Conservation (phyloP, 2,888 invertebrate genomes). For the Podabrus alpinus region DNA sequence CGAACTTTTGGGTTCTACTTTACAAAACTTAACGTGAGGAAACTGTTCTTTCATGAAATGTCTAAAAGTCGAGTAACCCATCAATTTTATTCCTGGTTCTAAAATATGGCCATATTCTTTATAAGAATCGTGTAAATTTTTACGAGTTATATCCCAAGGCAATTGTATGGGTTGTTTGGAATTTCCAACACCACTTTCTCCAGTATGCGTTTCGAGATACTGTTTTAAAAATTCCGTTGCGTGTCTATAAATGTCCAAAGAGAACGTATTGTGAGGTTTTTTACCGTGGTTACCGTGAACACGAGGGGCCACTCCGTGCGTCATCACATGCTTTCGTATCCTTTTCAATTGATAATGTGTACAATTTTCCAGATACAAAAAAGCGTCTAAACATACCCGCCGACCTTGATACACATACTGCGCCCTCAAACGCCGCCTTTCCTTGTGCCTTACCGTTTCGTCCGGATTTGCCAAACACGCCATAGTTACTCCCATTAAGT, state of each 20-base stretch:
- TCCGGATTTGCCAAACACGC: slow-evolving; percentile 77
- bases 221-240: slow-evolving; percentile 77
- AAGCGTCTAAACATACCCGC: slow-evolving; percentile 77
- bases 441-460: slow-evolving; percentile 72
- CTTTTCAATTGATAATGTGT: slow-evolving; percentile 79
- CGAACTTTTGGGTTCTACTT: slow-evolving; percentile 63
- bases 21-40: slow-evolving; percentile 73
- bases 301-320: slow-evolving; percentile 76
- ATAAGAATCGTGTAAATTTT: slow-evolving; percentile 75
- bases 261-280: slow-evolving; percentile 79
- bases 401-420: slow-evolving; percentile 80
- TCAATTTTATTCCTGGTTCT: slow-evolving; percentile 72
- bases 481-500: slow-evolving; percentile 84
- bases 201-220: slow-evolving; percentile 70
- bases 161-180: slow-evolving; percentile 60
- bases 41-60: slow-evolving; percentile 83
- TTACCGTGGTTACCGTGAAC: slow-evolving; percentile 81
- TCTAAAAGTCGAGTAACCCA: slow-evolving; percentile 81
- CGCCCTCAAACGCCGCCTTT: slow-evolving; percentile 71
- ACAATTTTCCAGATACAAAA: slow-evolving; percentile 78
- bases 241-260: slow-evolving; percentile 76
- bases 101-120: slow-evolving; percentile 73
- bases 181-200: slow-evolving; percentile 58
- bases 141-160: slow-evolving; percentile 64
- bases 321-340: slow-evolving; percentile 77